phyloP scores from a whole-genome alignment of 2,888 invertebrate species.

The Dendrolimus pini region DNA sequence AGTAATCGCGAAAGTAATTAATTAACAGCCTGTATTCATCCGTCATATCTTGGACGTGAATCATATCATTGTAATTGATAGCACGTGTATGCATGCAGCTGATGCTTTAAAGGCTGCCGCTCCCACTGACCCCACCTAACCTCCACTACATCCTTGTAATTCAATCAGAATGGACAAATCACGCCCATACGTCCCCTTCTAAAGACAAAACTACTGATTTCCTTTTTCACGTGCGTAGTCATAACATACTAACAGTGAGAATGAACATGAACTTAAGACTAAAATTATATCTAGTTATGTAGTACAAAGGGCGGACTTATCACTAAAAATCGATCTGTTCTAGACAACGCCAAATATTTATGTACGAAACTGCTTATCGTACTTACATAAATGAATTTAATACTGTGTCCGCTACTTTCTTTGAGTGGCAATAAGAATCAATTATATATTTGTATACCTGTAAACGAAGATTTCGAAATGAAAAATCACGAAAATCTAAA shows the following conservation, averaged over 20 bases:
- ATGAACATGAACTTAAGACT: too few species aligned
- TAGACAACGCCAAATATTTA: too few species aligned
- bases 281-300: too few species aligned
- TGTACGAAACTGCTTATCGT: too few species aligned
- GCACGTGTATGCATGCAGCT: constrained; percentile 47
- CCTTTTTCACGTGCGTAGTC: constrained; percentile 12
- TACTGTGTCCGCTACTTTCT: too few species aligned
- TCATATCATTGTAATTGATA: constrained; percentile 15
- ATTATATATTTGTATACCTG: too few species aligned
- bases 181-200: constrained; percentile 20
- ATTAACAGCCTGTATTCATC: not conserved
- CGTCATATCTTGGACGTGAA: not conserved
- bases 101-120: constrained; percentile 39
- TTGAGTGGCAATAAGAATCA: too few species aligned
- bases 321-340: too few species aligned
- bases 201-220: constrained; percentile 22
- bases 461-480: too few species aligned
- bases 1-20: not conserved
- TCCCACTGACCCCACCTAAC: constrained; percentile 27
- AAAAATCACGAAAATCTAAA: too few species aligned
- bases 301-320: too few species aligned
- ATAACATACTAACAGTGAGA: not conserved
- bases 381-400: too few species aligned
- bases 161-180: constrained; percentile 49
- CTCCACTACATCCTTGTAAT: constrained; percentile 50